These are phyloP conservation scores for Phrynosoma platyrhinos DNA, from an alignment of 2,113 vertebrate species.

Conservation along the genomic window DNA sequence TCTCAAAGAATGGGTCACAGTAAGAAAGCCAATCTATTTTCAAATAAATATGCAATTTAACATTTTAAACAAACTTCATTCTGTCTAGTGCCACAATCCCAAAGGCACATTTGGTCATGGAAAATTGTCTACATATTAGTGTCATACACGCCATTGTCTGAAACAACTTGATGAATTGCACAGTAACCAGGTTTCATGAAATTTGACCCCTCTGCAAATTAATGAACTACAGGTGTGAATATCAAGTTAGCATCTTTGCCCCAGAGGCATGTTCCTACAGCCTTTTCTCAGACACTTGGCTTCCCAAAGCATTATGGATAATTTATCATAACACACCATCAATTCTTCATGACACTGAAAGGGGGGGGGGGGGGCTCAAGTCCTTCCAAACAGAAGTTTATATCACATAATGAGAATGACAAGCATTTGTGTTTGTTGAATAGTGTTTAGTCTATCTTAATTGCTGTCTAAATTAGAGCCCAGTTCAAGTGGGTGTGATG, in stretches of 20 bases:
- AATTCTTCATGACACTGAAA: conserved; percentile 35
- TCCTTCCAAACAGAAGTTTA: conserved; percentile 37
- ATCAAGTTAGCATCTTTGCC: conserved; percentile 63
- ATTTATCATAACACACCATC: conserved; percentile 59
- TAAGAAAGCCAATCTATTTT: conserved; percentile 23
- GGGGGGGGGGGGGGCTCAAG: conserved; percentile 3
- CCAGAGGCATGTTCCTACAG: conserved; percentile 56
- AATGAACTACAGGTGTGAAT: conserved; percentile 62
- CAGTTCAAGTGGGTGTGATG: conserved; percentile 1
- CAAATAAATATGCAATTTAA: conserved; percentile 21
- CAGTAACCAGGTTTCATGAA: conserved; percentile 65
- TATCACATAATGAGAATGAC: conserved; percentile 6
- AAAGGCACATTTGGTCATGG: conserved; percentile 28
- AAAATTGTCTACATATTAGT: conserved; percentile 41
- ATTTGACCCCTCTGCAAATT: conserved; percentile 53
- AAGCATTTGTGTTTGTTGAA: conserved; percentile 42
- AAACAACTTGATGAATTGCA: conserved; percentile 49
- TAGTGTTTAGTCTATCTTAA: conserved; percentile 27
- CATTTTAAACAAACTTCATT: not conserved
- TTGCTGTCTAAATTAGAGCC: conserved; percentile 40
- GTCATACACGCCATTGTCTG: conserved; percentile 1
- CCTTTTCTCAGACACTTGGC: conserved; percentile 55
- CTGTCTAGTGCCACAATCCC: not conserved
- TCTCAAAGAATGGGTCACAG: conserved; percentile 26
- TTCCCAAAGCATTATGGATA: conserved; percentile 59